Evolutionary conservation across 2,888 invertebrate species (phyloP), one percentile per base, ranked within the genome.

Genomic region (Sphaerophoria taeniata): DNA sequence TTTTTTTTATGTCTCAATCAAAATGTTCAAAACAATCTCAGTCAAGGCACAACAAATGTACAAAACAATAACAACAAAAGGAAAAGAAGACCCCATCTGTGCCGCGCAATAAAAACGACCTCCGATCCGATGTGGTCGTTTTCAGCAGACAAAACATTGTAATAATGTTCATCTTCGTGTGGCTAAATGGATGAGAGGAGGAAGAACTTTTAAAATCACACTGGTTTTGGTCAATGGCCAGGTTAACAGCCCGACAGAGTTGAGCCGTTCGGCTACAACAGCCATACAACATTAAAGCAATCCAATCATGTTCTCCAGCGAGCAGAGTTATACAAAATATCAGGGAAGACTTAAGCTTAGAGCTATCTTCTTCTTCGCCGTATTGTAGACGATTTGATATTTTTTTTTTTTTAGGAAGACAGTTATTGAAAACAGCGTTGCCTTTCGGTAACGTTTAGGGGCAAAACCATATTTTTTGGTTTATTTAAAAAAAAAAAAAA

Each of bases 141-240:
- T 65, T 65, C 1, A 65, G 36, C 65, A 80, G 70, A 45, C 34
- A 75, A 43, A 55, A 65, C 67, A 49, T n/a, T 11, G 7, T 36
- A 56, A 0, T 2, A 14, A 36, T 3, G 9, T 9, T 14, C 1
- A 14, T 0, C 1, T 2, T 14, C 3, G 16, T 11, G 0, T n/a
- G 34, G 7, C 34, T n/a, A 56, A 56, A 14, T 43, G 24, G 24
- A 4, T 31, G 36, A 34, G 36, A 31, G 7, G 61, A 53, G 39
- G 34, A 33, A 24, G 71, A 3, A 51, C 24, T 43, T 47, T 55
- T 36, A 12, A 34, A 24, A 51, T 58, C 70, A 39, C 60, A 67
- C 58, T 53, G 61, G 77, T 70, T 77, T 83, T 83, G 83, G 83
- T 79, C 83, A 83, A 83, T 83, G 83, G 70, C 79, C 83, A 73